Evolutionary conservation across 2,888 invertebrate species (phyloP).

Genomic region (Oxyscelio sp.): DNA sequence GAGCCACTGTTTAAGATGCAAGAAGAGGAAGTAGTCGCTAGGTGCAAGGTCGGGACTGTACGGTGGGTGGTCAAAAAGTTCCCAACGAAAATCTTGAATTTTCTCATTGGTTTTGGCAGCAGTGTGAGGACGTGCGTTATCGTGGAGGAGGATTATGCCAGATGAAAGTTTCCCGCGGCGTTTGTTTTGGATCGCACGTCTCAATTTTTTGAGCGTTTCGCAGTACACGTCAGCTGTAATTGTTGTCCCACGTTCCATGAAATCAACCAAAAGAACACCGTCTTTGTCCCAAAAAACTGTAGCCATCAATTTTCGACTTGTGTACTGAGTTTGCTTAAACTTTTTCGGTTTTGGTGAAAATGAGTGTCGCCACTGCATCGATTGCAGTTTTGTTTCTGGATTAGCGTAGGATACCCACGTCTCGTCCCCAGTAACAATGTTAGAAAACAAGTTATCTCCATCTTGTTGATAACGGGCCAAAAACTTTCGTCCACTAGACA

Average conservation of each 20-base stretch:
- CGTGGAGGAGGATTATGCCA: too few relatives aligned
- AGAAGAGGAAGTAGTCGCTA: too few relatives aligned
- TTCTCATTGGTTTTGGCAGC: too few relatives aligned
- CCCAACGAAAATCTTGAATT: too few relatives aligned
- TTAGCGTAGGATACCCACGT: constrained; percentile 62
- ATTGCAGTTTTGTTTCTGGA: constrained; percentile 55
- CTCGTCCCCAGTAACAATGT: constrained; percentile 62
- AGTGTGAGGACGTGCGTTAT: too few relatives aligned
- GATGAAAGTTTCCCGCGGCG: constrained; percentile 38
- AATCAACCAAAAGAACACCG: constrained; percentile 30
- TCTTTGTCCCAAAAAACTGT: constrained; percentile 37
- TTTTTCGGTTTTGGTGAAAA: neutral
- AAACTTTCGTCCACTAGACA: too few relatives aligned
- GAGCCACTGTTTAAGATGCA: too few relatives aligned
- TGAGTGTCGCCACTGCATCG: constrained; percentile 50
- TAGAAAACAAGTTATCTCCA: neutral
- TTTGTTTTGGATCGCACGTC: constrained; percentile 61
- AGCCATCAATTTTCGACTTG: constrained; percentile 20
- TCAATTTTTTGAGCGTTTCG: constrained; percentile 16
- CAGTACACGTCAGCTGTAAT: constrained; percentile 55
- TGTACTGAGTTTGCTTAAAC: neutral
- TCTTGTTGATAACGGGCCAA: neutral
- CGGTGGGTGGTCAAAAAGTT: too few relatives aligned
- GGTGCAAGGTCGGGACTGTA: too few relatives aligned
- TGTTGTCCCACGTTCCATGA: constrained; percentile 59